These are phyloP conservation scores for Mustela erminea DNA, from an alignment of 2,797 vertebrate genomes.

Conservation along the genomic window DNA sequence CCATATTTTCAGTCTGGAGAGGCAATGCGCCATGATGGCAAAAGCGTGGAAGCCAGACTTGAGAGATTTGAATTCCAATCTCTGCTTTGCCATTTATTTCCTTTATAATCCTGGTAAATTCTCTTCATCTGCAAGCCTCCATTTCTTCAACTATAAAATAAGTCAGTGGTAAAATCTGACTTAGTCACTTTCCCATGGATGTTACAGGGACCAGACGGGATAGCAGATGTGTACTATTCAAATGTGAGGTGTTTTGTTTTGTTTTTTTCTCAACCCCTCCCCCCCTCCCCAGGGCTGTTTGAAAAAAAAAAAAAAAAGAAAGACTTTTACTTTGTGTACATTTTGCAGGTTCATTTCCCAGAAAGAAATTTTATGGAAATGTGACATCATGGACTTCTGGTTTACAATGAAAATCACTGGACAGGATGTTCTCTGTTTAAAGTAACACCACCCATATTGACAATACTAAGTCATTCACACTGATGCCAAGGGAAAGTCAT, in stretches of 20 bases:
- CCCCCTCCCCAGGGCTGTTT: background rate
- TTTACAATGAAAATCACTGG: slow-evolving; percentile 58
- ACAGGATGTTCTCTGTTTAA: slow-evolving; percentile 45
- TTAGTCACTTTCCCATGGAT: background rate
- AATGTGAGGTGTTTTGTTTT: background rate
- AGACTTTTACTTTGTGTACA: background rate
- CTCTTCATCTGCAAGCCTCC: background rate
- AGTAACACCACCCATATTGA: slow-evolving; percentile 23
- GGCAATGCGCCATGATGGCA: background rate
- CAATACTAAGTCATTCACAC: slow-evolving; percentile 46
- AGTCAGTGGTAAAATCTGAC: slow-evolving; percentile 9
- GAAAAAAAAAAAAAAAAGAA: background rate
- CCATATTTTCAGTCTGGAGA: background rate
- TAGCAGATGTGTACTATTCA: background rate
- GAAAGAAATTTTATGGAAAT: slow-evolving; percentile 16
- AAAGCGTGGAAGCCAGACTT: background rate
- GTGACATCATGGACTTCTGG: slow-evolving; percentile 8
- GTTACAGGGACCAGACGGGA: slow-evolving; percentile 18
- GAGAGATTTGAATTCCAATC: background rate
- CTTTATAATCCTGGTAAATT: slow-evolving; percentile 30
- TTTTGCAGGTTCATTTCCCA: slow-evolving; percentile 48
- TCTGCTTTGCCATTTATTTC: slow-evolving; percentile 42
- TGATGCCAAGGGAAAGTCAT: slow-evolving; percentile 29
- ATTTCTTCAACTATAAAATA: slow-evolving; percentile 59
- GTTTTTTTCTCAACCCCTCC: no score